Percentiles rank a stretch among this genome's conserved stretches.
phyloP scores from a whole-genome alignment of 2,113 vertebrate species.

The Pogonocichla stellata region DNA sequence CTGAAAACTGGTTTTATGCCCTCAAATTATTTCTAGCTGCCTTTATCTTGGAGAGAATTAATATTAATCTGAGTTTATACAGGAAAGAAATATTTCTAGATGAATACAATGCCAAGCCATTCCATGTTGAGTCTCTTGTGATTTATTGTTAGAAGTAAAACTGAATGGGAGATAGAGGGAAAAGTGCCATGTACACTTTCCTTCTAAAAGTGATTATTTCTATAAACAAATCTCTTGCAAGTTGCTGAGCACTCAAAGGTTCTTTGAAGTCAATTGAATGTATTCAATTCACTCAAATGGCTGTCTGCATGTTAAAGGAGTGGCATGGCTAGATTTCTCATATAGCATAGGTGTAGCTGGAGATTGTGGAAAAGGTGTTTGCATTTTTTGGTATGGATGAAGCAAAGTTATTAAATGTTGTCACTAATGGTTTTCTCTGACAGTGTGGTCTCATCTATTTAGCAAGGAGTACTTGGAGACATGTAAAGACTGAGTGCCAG shows the following conservation, averaged over 20 bases:
- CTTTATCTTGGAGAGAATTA: conserved; percentile 34
- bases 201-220: conserved; percentile 3
- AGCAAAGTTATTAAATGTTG: background rate
- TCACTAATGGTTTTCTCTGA: background rate
- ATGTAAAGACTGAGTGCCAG: background rate
- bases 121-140: background rate
- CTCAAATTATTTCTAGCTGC: conserved; percentile 45
- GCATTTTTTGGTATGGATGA: background rate
- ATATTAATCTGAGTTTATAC: conserved; percentile 28
- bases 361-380: background rate
- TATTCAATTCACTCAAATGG: background rate
- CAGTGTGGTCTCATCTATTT: background rate
- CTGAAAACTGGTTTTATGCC: conserved; percentile 37
- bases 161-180: background rate
- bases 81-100: background rate
- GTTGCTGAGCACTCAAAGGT: background rate
- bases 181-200: background rate
- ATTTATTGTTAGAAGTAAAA: conserved; percentile 35
- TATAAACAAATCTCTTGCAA: conserved; percentile 3
- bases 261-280: background rate
- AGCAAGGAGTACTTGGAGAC: background rate
- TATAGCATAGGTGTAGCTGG: background rate
- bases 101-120: background rate
- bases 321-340: background rate
- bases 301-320: background rate